Evolutionary conservation across 2,888 invertebrate species (phyloP).

Genomic region (Crocallis elinguaria): DNA sequence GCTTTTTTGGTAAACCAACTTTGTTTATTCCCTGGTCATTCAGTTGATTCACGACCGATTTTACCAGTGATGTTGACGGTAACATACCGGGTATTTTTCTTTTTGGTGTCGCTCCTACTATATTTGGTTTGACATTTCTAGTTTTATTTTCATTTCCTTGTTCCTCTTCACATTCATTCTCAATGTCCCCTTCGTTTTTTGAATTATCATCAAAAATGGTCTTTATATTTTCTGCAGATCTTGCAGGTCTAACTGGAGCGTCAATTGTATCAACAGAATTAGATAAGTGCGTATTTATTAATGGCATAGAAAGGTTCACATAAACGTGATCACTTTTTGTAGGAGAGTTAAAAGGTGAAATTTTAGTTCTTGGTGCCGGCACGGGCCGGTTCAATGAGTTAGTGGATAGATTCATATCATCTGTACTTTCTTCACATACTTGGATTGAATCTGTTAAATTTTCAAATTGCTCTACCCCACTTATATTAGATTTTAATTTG

Average conservation of each 20-base stretch:
- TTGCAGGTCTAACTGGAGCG: slow-evolving; percentile 66
- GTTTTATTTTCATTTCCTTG: slow-evolving; percentile 44
- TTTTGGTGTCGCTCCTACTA: slow-evolving; percentile 78
- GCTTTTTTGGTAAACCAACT: slow-evolving; percentile 72
- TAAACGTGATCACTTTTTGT: slow-evolving; percentile 83
- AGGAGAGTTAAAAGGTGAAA: slow-evolving; percentile 65
- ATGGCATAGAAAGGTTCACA: slow-evolving; percentile 84
- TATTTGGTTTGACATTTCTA: slow-evolving; percentile 65
- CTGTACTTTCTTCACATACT: slow-evolving; percentile 81
- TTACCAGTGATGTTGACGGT: slow-evolving; percentile 77
- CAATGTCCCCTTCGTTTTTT: slow-evolving; percentile 41
- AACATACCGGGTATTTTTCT: slow-evolving; percentile 60
- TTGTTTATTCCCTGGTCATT: slow-evolving; percentile 72
- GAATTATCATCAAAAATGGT: slow-evolving; percentile 42
- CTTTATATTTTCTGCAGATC: slow-evolving; percentile 68
- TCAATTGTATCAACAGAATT: slow-evolving; percentile 67
- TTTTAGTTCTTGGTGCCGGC: slow-evolving; percentile 85
- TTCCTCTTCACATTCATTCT: slow-evolving; percentile 37
- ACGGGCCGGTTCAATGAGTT: slow-evolving; percentile 82
- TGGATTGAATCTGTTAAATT: slow-evolving; percentile 88
- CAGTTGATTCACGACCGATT: slow-evolving; percentile 72
- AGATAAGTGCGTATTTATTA: slow-evolving; percentile 62
- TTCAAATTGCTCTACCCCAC: slow-evolving; percentile 82
- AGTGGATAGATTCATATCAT: slow-evolving; percentile 63
- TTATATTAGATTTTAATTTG: slow-evolving; percentile 66